phyloP scores from a whole-genome alignment of 1,140 invertebrate species.

The Melanaphis sacchari region DNA sequence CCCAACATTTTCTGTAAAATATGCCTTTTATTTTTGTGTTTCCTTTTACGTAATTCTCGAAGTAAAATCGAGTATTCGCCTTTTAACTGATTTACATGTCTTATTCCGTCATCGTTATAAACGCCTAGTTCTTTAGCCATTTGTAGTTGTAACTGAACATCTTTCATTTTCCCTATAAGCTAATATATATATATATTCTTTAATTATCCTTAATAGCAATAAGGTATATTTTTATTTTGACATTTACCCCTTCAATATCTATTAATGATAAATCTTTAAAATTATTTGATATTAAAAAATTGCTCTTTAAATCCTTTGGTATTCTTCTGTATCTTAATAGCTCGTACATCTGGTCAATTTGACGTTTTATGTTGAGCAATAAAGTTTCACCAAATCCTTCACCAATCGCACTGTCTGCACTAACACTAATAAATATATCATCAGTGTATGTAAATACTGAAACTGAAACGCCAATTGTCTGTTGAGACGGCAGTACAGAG shows the following conservation, averaged over 20 bases:
- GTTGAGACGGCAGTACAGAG: slow-evolving; percentile 66
- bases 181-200: neutral
- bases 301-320: slow-evolving; percentile 64
- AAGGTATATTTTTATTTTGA: neutral
- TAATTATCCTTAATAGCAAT: neutral
- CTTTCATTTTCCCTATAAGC: slow-evolving; percentile 65
- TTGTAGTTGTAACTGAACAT: slow-evolving; percentile 67
- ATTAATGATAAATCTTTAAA: slow-evolving; percentile 41
- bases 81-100: slow-evolving; percentile 66
- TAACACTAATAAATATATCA: slow-evolving; percentile 66
- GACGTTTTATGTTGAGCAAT: slow-evolving; percentile 51
- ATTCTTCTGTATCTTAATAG: slow-evolving; percentile 66
- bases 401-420: slow-evolving; percentile 63
- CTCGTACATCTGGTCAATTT: slow-evolving; percentile 66
- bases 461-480: slow-evolving; percentile 65
- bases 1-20: neutral
- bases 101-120: slow-evolving; percentile 59
- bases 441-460: slow-evolving; percentile 68
- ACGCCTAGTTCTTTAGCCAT: slow-evolving; percentile 63
- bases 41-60: slow-evolving; percentile 64
- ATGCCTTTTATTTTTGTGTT: slow-evolving; percentile 5
- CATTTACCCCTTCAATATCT: slow-evolving; percentile 3
- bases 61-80: slow-evolving; percentile 67
- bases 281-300: neutral
- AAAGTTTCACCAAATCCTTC: slow-evolving; percentile 43